Percentiles rank a stretch among this genome's conserved stretches.
These are phyloP conservation scores for Cerastis rubricosa DNA, from an alignment of 2,888 invertebrate genomes.

Conservation along the genomic window DNA sequence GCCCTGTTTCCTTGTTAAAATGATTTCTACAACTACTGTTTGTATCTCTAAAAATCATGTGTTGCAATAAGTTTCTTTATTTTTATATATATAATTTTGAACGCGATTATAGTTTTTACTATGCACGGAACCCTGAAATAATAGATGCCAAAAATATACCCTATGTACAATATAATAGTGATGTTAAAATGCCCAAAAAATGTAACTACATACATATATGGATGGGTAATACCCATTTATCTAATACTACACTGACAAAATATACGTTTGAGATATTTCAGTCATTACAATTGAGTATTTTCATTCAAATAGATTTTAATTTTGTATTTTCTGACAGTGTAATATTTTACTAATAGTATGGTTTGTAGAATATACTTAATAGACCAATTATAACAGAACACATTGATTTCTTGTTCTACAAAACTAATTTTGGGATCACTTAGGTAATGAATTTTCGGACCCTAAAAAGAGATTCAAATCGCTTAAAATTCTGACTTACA, in stretches of 20 bases:
- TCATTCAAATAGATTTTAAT: background rate
- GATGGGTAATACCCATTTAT: slow-evolving; percentile 18
- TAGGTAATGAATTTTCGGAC: background rate
- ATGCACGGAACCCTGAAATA: slow-evolving; percentile 64
- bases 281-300: background rate
- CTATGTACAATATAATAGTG: slow-evolving; percentile 49
- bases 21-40: slow-evolving; percentile 7
- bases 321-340: slow-evolving; percentile 25
- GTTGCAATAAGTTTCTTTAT: background rate
- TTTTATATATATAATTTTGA: slow-evolving; percentile 31
- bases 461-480: slow-evolving; percentile 30
- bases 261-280: background rate
- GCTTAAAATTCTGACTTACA: background rate
- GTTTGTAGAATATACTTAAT: slow-evolving; percentile 30
- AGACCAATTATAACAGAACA: slow-evolving; percentile 43
- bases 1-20: slow-evolving; percentile 51
- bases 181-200: slow-evolving; percentile 54
- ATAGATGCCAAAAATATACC: slow-evolving; percentile 69
- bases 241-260: slow-evolving; percentile 45
- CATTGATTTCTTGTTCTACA: slow-evolving; percentile 14
- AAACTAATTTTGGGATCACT: background rate
- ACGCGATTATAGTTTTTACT: slow-evolving; percentile 15
- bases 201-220: slow-evolving; percentile 37
- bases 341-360: slow-evolving; percentile 28
- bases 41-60: background rate